Evolutionary conservation across 2,797 vertebrate genomes (phyloP), one percentile per base, ranked within the genome.

Genomic region (Mareca penelope): DNA sequence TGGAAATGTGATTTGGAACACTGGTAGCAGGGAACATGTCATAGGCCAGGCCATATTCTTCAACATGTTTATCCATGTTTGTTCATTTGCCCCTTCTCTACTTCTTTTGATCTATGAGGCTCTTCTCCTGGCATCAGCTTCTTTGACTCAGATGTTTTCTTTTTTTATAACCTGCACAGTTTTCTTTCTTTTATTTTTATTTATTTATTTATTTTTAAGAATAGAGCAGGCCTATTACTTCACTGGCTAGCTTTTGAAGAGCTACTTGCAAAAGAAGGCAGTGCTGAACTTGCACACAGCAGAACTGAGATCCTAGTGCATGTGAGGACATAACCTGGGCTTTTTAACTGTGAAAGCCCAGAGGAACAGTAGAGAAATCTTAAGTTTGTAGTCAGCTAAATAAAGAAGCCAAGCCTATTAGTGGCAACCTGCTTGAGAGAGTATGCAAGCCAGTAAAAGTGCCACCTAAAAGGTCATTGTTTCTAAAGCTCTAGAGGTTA

Each of bases 41-140:
- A 48, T 1, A 0, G 24, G 10, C 15, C 33, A 56, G 7, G 7
- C 8, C 18, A 10, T 50, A 48, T 46, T 24, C 40, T 50, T 68
- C 37, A 19, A 2, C 26, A 5, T 1, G 0, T 72, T 80, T 69
- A 35, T 16, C 28, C 12, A 9, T 0, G 0, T 57, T 69, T 57
- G 5, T 44, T 65, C 33, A n/a, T 72, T 88, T 84, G 23, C 12
- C 16, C 7, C 3, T 65, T 68, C 26, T 42, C 31, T 55, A 17
- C 10, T 12, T 84, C 44, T 76, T 85, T 37, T 79, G 22, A 5
- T 35, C 19, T 21, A 68, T 52, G 12, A 88, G 18, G 4, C 9
- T 85, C 33, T 80, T 56, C 26, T 71, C 5, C 31, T 70, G 60
- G 9, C 10, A 64, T 70, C 13, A 77, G 17, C 16, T 60, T 40